phyloP scores from a whole-genome alignment of 2,888 invertebrate species.

The Spodoptera exigua region DNA sequence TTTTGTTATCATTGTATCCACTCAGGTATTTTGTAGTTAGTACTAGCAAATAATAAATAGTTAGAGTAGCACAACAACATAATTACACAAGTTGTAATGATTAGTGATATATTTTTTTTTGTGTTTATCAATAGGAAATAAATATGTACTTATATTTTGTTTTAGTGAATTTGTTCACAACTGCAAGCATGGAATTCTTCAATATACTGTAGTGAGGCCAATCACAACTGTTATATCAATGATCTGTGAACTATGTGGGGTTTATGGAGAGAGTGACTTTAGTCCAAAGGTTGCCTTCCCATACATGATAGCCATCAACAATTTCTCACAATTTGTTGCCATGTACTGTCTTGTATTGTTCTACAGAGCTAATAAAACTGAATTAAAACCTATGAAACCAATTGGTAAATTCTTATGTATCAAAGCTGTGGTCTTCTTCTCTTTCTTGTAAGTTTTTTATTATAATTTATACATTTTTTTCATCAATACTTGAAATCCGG shows the following conservation, averaged over 20 bases:
- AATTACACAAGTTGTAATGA: too few relatives aligned
- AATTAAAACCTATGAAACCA: conserved; percentile 97
- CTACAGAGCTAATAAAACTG: conserved; percentile 96
- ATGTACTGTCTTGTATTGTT: conserved; percentile 99
- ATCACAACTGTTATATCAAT: conserved; percentile 96
- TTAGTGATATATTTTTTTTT: too few relatives aligned
- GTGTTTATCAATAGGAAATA: neutral
- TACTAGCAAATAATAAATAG: too few relatives aligned
- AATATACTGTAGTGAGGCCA: conserved; percentile 97
- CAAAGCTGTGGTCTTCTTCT: conserved; percentile 99
- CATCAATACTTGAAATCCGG: neutral
- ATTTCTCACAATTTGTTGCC: conserved; percentile 97
- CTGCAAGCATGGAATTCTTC: conserved; percentile 98
- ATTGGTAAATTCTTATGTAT: conserved; percentile 98
- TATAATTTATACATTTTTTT: neutral
- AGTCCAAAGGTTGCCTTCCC: conserved; percentile 95
- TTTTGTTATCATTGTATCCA: too few relatives aligned
- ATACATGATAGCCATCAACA: conserved; percentile 96
- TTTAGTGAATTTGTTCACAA: conserved; percentile 96
- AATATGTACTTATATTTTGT: conserved; percentile 54
- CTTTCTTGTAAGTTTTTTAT: conserved; percentile 96
- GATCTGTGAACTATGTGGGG: conserved; percentile 94
- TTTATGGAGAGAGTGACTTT: conserved; percentile 98
- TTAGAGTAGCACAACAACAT: too few relatives aligned
- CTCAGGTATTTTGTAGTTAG: too few relatives aligned